Percentiles rank a stretch among this genome's conserved stretches.
phyloP scores from a whole-genome alignment of 2,888 invertebrate genomes.

The Meganola albula region DNA sequence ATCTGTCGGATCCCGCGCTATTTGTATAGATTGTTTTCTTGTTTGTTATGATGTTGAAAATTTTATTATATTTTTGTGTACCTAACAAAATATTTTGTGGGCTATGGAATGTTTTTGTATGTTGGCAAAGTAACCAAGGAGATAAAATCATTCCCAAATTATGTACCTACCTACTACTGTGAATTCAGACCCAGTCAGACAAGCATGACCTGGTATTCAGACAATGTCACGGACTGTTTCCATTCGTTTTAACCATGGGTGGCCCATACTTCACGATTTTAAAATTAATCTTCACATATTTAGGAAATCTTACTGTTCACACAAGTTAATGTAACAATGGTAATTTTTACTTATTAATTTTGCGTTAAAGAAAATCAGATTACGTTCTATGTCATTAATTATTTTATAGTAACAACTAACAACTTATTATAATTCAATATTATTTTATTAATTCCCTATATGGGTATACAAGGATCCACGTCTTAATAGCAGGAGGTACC shows the following conservation, averaged over 20 bases:
- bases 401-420: no score
- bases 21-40: conserved; percentile 58
- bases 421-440: no score
- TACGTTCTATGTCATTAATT: no score
- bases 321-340: no score
- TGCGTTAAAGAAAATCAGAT: no score
- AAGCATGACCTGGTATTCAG: conserved; percentile 20
- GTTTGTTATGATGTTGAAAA: conserved; percentile 41
- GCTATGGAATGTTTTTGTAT: conserved; percentile 17
- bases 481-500: no score
- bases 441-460: no score
- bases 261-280: conserved; percentile 42
- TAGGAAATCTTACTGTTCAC: no score
- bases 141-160: conserved; percentile 16
- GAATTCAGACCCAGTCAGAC: conserved; percentile 12
- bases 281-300: no score
- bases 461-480: no score
- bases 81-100: conserved; percentile 6
- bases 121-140: conserved; percentile 18
- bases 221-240: conserved; percentile 30
- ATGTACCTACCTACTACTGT: conserved; percentile 11
- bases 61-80: conserved; percentile 21
- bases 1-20: conserved; percentile 55
- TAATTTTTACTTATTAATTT: no score
- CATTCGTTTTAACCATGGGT: conserved; percentile 32